Evolutionary conservation across 2,888 invertebrate species (phyloP).

Genomic region (Atethmia centrago): DNA sequence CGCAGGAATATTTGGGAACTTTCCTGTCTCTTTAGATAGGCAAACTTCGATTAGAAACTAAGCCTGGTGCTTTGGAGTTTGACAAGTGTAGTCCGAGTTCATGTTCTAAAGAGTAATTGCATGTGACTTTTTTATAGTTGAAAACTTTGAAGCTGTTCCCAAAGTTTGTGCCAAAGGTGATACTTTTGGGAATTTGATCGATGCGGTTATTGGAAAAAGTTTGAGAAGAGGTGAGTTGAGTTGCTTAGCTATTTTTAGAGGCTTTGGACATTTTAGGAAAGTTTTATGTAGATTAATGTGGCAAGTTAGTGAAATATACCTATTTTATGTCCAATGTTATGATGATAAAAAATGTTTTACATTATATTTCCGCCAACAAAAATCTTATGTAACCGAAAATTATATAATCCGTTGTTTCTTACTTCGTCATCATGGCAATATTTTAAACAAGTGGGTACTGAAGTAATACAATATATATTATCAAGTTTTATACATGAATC

Average conservation of each 20-base stretch:
- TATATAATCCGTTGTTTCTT: not conserved
- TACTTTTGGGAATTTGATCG: constrained; percentile 53
- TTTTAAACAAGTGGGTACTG: not conserved
- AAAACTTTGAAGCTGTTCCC: constrained; percentile 50
- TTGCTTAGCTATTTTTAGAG: constrained; percentile 21
- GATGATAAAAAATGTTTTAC: not conserved
- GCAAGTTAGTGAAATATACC: not conserved
- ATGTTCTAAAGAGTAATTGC: constrained; percentile 67
- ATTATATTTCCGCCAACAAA: not conserved
- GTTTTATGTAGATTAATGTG: constrained; percentile 8
- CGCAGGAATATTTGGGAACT: constrained; percentile 64
- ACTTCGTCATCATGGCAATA: not conserved
- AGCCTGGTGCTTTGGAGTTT: constrained; percentile 64
- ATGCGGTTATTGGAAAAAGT: constrained; percentile 51
- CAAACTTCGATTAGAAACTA: constrained; percentile 72
- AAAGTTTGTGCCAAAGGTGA: constrained; percentile 51
- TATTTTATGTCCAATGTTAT: not conserved
- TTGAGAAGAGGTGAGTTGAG: constrained; percentile 23
- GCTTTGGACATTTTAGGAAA: constrained; percentile 3
- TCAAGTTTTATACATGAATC: not conserved
- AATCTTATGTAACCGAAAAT: not conserved
- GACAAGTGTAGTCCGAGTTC: constrained; percentile 68
- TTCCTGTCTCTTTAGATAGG: constrained; percentile 66
- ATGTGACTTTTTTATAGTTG: constrained; percentile 65
- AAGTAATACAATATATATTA: not conserved